Percentiles rank a stretch among this genome's conserved stretches.
These are phyloP conservation scores for Stenopsyche tienmushanensis DNA, from an alignment of 1,140 invertebrate species.

Conservation along the genomic window DNA sequence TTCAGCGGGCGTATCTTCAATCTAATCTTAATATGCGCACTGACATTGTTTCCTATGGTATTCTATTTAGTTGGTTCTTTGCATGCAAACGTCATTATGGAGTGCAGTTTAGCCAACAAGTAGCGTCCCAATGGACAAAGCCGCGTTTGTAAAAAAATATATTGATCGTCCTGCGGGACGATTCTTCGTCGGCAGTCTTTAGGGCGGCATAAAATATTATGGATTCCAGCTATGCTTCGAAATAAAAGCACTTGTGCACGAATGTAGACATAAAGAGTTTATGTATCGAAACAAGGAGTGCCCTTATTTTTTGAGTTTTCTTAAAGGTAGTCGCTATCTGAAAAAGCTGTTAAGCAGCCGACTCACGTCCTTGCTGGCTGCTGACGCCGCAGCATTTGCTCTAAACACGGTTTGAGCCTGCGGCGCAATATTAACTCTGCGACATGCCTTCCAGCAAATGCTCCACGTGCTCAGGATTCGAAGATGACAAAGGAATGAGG, in stretches of 20 bases:
- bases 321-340: not conserved
- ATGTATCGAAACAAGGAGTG: not conserved
- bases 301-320: too few relatives aligned
- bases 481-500: constrained; percentile 22
- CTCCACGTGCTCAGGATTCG: constrained; percentile 22
- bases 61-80: too few relatives aligned
- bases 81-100: too few relatives aligned
- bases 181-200: not conserved
- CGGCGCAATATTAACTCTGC: not conserved
- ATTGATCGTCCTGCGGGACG: too few relatives aligned
- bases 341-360: not conserved
- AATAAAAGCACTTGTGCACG: not conserved
- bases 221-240: too few relatives aligned
- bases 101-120: too few relatives aligned
- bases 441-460: not conserved
- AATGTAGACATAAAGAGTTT: not conserved
- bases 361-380: not conserved
- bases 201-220: not conserved
- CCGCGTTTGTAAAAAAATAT: too few relatives aligned
- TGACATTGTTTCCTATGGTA: too few relatives aligned
- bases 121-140: too few relatives aligned
- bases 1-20: too few relatives aligned
- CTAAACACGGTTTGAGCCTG: not conserved
- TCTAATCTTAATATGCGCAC: too few relatives aligned
- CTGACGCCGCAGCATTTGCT: not conserved